Percentiles rank a stretch among this genome's conserved stretches.
Evolutionary conservation across 1,140 invertebrate genomes (phyloP).

Genomic region (Sarcophaga bullata): DNA sequence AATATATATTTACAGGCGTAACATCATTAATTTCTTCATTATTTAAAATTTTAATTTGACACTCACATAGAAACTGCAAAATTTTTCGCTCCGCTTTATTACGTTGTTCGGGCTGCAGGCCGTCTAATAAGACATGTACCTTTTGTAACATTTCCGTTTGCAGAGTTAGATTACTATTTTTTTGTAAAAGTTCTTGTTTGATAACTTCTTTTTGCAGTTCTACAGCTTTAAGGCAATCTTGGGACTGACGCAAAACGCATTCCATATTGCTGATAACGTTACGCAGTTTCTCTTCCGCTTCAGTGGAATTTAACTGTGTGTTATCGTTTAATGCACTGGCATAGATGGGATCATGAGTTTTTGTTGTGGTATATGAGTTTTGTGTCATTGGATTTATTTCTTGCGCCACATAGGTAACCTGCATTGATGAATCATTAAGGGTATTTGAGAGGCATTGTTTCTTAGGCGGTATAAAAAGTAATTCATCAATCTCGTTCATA

Average conservation of each 20-base stretch:
- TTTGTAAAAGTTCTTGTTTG: constrained; percentile 47
- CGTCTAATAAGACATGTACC: constrained; percentile 57
- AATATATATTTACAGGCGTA: constrained; percentile 29
- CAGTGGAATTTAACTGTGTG: background rate
- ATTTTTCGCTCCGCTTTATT: constrained; percentile 56
- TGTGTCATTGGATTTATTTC: background rate
- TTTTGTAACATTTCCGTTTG: constrained; percentile 50
- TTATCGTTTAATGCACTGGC: background rate
- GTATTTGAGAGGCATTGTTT: background rate
- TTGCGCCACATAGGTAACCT: constrained; percentile 14
- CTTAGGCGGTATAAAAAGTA: constrained; percentile 25
- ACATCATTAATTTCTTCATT: constrained; percentile 59
- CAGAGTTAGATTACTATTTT: constrained; percentile 13
- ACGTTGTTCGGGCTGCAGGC: constrained; percentile 48
- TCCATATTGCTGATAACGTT: constrained; percentile 58
- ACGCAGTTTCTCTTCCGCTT: constrained; percentile 49
- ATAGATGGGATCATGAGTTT: background rate
- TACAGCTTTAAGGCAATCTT: constrained; percentile 52
- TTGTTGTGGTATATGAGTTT: constrained; percentile 6
- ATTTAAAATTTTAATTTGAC: constrained; percentile 58
- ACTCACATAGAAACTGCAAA: constrained; percentile 59
- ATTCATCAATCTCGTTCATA: constrained; percentile 25
- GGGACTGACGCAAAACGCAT: constrained; percentile 56
- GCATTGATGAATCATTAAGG: background rate
- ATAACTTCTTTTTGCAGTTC: constrained; percentile 42